phyloP scores from a whole-genome alignment of 2,797 vertebrate genomes.

The Selene dorsalis region DNA sequence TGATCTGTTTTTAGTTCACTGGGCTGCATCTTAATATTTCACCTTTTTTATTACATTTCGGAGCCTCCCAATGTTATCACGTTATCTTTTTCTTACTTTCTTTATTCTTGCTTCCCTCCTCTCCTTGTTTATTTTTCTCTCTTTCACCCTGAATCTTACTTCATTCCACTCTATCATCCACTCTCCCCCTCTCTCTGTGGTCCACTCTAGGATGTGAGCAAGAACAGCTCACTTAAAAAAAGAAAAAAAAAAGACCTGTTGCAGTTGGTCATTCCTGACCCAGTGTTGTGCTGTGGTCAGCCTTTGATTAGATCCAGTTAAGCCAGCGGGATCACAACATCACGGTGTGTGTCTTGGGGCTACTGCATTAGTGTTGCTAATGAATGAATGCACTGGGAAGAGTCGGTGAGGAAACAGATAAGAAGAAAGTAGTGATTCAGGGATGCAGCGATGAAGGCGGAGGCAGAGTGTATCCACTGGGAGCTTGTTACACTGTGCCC shows the following conservation, averaged over 20 bases:
- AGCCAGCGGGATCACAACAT: constrained; percentile 52
- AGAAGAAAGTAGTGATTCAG: constrained; percentile 57
- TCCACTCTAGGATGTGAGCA: background rate
- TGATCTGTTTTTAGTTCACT: constrained; percentile 71
- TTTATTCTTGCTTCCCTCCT: constrained; percentile 38
- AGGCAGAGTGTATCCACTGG: constrained; percentile 82
- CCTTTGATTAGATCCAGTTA: constrained; percentile 48
- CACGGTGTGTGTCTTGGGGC: constrained; percentile 47
- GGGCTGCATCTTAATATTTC: constrained; percentile 70
- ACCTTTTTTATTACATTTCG: constrained; percentile 69
- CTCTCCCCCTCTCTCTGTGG: background rate
- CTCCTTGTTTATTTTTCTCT: constrained; percentile 40
- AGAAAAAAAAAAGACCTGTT: constrained; percentile 49
- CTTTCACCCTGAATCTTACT: constrained; percentile 22
- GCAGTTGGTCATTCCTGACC: constrained; percentile 43
- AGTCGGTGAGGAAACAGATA: constrained; percentile 50
- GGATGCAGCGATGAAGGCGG: constrained; percentile 75
- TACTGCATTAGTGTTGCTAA: constrained; percentile 80
- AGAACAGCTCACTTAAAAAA: constrained; percentile 23
- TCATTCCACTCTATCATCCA: background rate
- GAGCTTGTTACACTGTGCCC: constrained; percentile 90
- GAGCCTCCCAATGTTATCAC: constrained; percentile 54
- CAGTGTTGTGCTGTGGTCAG: constrained; percentile 17
- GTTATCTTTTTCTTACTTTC: constrained; percentile 38
- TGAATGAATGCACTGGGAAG: constrained; percentile 85